phyloP scores from a whole-genome alignment of 2,888 invertebrate species.

The Ophion slaviceki region DNA sequence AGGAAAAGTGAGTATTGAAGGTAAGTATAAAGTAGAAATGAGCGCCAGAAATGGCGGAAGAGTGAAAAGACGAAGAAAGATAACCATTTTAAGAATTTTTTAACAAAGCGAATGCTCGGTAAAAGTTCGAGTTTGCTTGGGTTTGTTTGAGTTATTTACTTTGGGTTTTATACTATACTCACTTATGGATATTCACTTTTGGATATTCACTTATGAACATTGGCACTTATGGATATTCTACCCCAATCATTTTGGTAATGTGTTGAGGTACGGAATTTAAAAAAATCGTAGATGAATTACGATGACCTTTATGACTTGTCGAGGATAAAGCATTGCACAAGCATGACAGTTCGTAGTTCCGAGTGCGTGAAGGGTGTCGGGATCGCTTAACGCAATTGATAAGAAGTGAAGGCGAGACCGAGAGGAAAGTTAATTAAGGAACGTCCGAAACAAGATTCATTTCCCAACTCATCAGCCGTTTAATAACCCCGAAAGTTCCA shows the following conservation, averaged over 20 bases:
- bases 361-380: slow-evolving; percentile 9
- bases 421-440: slow-evolving; percentile 75
- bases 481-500: slow-evolving; percentile 76
- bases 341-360: slow-evolving; percentile 17
- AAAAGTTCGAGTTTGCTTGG: too few relatives aligned
- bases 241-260: not conserved
- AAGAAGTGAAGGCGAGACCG: slow-evolving; percentile 51
- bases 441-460: slow-evolving; percentile 71
- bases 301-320: not conserved
- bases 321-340: not conserved
- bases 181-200: too few relatives aligned
- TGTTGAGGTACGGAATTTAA: not conserved
- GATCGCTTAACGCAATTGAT: slow-evolving; percentile 67
- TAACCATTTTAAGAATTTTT: too few relatives aligned
- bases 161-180: too few relatives aligned
- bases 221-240: too few relatives aligned
- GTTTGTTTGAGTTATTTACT: too few relatives aligned
- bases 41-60: too few relatives aligned
- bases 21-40: too few relatives aligned
- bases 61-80: too few relatives aligned
- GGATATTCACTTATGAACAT: too few relatives aligned
- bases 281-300: not conserved
- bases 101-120: too few relatives aligned
- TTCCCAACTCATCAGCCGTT: slow-evolving; percentile 74
- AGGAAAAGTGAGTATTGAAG: too few relatives aligned